Evolutionary conservation across 1,140 invertebrate genomes (phyloP).

Genomic region (Drosophila guanche): DNA sequence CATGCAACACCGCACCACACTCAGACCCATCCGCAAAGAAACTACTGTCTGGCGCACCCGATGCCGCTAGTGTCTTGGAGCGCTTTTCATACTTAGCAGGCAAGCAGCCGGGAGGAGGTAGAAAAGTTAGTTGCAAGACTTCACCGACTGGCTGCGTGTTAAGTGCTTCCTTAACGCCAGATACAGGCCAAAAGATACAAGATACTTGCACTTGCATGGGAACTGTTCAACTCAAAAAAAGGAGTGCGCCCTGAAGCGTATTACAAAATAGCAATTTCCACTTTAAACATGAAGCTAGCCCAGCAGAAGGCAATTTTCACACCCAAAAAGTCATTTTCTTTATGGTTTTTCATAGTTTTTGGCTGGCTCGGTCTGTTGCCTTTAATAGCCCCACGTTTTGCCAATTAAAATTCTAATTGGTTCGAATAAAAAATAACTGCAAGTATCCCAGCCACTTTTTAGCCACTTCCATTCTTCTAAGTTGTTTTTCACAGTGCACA

Average conservation of each 20-base stretch:
- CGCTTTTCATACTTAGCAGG: slow-evolving; percentile 75
- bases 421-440: slow-evolving; percentile 51
- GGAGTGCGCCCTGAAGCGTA: slow-evolving; percentile 47
- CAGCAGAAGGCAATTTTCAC: slow-evolving; percentile 19
- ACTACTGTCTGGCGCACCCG: slow-evolving; percentile 19
- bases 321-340: slow-evolving; percentile 53
- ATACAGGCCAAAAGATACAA: slow-evolving; percentile 41
- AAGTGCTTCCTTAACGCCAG: slow-evolving; percentile 48
- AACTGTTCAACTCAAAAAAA: slow-evolving; percentile 52
- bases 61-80: slow-evolving; percentile 53
- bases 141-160: slow-evolving; percentile 53
- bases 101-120: slow-evolving; percentile 15
- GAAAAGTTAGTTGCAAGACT: slow-evolving; percentile 56
- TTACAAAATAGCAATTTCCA: slow-evolving; percentile 12
- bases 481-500: slow-evolving; percentile 42
- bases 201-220: slow-evolving; percentile 44
- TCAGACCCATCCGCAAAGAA: no score
- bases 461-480: slow-evolving; percentile 26
- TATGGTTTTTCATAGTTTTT: slow-evolving; percentile 47
- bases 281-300: slow-evolving; percentile 37
- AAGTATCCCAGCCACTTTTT: slow-evolving; percentile 22
- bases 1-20: slow-evolving; percentile 12
- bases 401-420: slow-evolving; percentile 71
- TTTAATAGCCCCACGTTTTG: slow-evolving; percentile 59
- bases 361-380: neutral